Conservation (phyloP, 2,113 vertebrate genomes). For the Zapornia atra region DNA sequence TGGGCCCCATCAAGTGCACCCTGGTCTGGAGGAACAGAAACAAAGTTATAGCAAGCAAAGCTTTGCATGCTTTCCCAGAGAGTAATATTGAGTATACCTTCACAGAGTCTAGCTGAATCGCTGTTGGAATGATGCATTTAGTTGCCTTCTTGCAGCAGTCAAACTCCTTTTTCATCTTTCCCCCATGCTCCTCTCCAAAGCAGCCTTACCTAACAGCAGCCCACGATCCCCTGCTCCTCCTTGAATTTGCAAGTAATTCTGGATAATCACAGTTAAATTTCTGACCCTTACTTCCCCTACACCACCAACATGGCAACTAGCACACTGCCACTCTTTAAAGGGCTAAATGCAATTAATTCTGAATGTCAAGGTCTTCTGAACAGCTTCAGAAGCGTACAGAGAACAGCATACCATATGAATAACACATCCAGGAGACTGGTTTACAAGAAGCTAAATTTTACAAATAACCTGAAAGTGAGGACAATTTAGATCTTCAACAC, state of each 20-base stretch:
- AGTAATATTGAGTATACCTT: background rate
- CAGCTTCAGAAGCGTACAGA: background rate
- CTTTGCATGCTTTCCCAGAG: background rate
- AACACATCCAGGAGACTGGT: background rate
- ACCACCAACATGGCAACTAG: background rate
- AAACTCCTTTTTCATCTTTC: background rate
- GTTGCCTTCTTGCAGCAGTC: background rate
- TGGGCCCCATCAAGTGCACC: conserved; percentile 74
- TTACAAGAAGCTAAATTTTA: background rate
- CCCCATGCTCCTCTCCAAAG: background rate
- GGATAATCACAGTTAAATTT: background rate
- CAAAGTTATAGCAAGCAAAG: conserved; percentile 48
- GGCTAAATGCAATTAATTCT: background rate
- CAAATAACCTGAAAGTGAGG: background rate
- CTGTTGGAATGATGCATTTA: background rate
- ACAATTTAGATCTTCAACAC: background rate
- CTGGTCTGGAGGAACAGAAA: conserved; percentile 77
- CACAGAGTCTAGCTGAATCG: background rate
- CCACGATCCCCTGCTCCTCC: background rate
- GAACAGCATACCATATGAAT: background rate
- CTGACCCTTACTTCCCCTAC: background rate
- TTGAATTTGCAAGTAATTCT: background rate
- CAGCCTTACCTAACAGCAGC: background rate
- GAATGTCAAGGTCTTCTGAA: background rate
- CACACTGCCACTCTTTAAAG: background rate